Evolutionary conservation across 1,140 invertebrate species (phyloP), one percentile per base, ranked within the genome.

Genomic region (Cyrtorhinus lividipennis): DNA sequence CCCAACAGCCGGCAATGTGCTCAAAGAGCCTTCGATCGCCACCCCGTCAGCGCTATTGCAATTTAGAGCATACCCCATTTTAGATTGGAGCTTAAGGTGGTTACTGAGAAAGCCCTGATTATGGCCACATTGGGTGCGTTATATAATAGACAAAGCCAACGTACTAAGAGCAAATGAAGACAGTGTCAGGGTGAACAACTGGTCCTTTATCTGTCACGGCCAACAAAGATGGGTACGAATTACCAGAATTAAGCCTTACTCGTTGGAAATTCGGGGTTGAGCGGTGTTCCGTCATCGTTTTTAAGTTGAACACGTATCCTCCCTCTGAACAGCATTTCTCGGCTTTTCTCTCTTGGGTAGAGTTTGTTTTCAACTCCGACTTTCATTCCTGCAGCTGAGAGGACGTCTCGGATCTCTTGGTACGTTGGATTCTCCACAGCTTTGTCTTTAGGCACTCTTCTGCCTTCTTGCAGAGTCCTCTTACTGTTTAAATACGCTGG

Each of bases 401-500:
- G 74, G 2, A 98, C 92, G 77, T 98, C 94, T 64, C 85, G 80
- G 56, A 98, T 98, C 74, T 99, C 95, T 70, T 88, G 82, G 72
- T 86, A 85, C 1, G 88, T 94, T 30, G 95, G 95, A 77, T 97
- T 95, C 66, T 96, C 90, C 1, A 98, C 86, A 72, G 88, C 92
- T 73, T 87, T 85, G 1, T 84, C 79, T 74, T 93, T 92, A 3
- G 85, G 74, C 23, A 99, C 75, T 67, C 85, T 83, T 24, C 95
- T 79, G 8, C 95, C 95, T 73, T 94, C 83, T 1, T 87, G 86
- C 25, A 88, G 71, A 0, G 90, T 92, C 74, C 92, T 95, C 70
- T 92, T 95, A 66, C 84, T 93, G 71, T 98, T 98, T 22, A 98
- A 79, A 69, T 98, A 98, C 0, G 91, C 85, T 45, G 96, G 96